phyloP scores from a whole-genome alignment of 2,888 invertebrate species.

The Drosophila prostipennis region DNA sequence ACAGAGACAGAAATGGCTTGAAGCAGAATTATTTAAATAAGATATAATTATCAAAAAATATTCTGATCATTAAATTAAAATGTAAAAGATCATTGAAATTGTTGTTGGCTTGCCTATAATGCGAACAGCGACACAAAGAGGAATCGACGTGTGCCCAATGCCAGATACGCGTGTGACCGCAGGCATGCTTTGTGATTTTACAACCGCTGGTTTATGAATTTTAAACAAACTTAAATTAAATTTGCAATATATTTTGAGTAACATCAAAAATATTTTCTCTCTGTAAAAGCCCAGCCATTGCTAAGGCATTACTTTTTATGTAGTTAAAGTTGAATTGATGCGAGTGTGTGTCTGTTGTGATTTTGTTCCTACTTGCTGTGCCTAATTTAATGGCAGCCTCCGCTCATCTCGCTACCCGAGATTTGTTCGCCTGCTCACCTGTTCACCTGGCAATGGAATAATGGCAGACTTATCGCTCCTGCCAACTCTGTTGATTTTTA shows the following conservation, averaged over 20 bases:
- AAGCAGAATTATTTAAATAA: not conserved
- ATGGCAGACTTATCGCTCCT: constrained; percentile 49
- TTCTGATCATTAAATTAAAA: too few relatives aligned
- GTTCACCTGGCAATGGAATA: constrained; percentile 34
- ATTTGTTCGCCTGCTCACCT: constrained; percentile 28
- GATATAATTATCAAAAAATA: too few relatives aligned
- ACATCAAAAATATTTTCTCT: not conserved
- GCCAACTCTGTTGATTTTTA: constrained; percentile 58
- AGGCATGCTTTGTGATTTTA: too few relatives aligned
- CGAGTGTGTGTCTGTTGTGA: constrained; percentile 35
- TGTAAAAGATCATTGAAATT: too few relatives aligned
- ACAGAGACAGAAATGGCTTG: not conserved
- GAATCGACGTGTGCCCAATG: too few relatives aligned
- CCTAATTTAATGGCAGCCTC: constrained; percentile 24
- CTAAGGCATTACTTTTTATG: constrained; percentile 65
- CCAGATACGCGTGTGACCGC: too few relatives aligned
- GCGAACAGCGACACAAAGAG: too few relatives aligned
- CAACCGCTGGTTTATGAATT: too few relatives aligned
- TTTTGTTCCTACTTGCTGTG: constrained; percentile 23
- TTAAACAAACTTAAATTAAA: too few relatives aligned
- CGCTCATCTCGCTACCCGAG: not conserved
- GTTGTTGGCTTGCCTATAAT: too few relatives aligned
- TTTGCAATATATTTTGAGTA: too few relatives aligned
- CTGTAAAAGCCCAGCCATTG: not conserved
- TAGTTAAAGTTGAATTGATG: constrained; percentile 58